Evolutionary conservation across 2,888 invertebrate species (phyloP), one percentile per base, ranked within the genome.

Genomic region (Crocallis elinguaria): DNA sequence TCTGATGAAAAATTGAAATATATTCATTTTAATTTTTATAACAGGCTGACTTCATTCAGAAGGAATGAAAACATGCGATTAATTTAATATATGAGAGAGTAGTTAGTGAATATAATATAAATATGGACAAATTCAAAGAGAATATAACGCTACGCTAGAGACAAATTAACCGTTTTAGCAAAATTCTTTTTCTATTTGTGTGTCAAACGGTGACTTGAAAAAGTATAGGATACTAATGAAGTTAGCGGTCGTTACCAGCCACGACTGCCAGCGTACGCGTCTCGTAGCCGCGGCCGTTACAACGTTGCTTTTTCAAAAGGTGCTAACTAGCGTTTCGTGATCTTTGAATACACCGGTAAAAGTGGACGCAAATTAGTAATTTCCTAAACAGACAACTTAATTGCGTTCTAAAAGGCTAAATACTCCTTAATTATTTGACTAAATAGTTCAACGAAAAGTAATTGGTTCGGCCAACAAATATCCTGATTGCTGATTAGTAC

Each of bases 251-350:
- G 32, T 45, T 51, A 48, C 43, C 29, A 48, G 57, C 57, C 48
- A 25, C 52, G 33, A 25, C 19, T 32, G 35, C 30, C 16, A 19
- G 21, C 13, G 25, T 30, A 13, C 39, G 38, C 11, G 21, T 14
- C 9, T 6, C 30, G 49, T 56, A 39, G 57, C 66, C 67, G 62
- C 57, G 37, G 57, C 65, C 67, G 61, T 65, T 68, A 60, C 67
- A 65, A 67, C 64, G 69, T 71, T n/a, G 72, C 67, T 77, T 75
- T 70, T 71, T 71, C 67, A 69, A 72, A 70, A 84, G 84, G 85
- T 88, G 88, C 80, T 89, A 89, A 90, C 75, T 76, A 67, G 68
- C 66, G 71, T 73, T 82, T 80, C 89, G 87, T 89, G 88, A 84
- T 79, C 76, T 75, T 74, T 77, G 76, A 81, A 82, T 82, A 76